A percentile compares a stretch with the other conserved stretches of the same genome.
Conservation (phyloP, 2,113 vertebrate genomes). For the Brienomyrus brachyistius region DNA sequence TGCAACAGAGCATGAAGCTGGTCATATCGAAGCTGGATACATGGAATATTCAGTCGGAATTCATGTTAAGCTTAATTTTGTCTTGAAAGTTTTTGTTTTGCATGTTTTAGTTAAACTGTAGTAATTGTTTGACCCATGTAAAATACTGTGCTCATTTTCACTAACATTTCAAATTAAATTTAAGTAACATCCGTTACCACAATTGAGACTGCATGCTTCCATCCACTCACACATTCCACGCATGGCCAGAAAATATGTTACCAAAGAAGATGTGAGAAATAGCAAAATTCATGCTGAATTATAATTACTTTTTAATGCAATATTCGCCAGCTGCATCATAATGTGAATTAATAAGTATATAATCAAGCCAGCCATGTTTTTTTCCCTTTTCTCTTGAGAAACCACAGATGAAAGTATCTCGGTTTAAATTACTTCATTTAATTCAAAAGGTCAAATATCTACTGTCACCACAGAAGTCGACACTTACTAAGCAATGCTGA, state of each 20-base stretch:
- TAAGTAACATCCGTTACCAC: neutral
- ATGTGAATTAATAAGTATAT: neutral
- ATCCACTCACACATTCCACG: neutral
- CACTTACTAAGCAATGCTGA: slow-evolving; percentile 40
- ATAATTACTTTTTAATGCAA: neutral
- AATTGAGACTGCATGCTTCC: neutral
- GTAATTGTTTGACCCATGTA: neutral
- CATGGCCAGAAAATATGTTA: neutral
- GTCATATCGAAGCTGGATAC: neutral
- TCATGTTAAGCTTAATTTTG: neutral
- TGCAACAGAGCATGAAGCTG: neutral
- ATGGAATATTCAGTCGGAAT: neutral
- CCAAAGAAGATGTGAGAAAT: neutral
- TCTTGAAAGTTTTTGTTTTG: neutral
- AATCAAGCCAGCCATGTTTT: neutral
- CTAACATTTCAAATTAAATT: neutral
- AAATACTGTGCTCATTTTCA: neutral
- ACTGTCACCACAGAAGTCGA: slow-evolving; percentile 38
- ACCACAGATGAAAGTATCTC: slow-evolving; percentile 32
- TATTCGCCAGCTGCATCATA: neutral
- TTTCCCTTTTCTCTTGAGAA: slow-evolving; percentile 18
- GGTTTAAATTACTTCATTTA: slow-evolving; percentile 44
- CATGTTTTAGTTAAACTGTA: neutral
- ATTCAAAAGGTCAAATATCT: slow-evolving; percentile 46
- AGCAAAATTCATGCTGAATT: neutral